Conservation (phyloP, 1,140 invertebrate species). For the Polypedilum pembai region DNA sequence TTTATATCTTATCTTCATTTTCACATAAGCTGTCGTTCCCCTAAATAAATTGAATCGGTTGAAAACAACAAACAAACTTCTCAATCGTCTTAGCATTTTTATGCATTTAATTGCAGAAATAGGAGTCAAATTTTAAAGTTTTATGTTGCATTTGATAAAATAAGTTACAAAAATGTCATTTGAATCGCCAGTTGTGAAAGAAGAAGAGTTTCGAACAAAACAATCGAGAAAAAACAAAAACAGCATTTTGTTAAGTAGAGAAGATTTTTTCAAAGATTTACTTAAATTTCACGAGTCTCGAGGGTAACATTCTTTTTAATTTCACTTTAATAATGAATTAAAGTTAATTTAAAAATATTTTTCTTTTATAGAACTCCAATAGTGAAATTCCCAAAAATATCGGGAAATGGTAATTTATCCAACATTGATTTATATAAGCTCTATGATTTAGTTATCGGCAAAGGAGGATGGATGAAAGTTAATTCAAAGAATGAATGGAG, state of each 20-base stretch:
- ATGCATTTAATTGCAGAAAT: background rate
- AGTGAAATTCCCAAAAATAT: slow-evolving; percentile 67
- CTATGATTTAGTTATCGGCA: slow-evolving; percentile 80
- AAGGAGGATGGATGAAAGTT: slow-evolving; percentile 90
- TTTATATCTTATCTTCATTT: too few relatives aligned
- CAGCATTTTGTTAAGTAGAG: slow-evolving; percentile 10
- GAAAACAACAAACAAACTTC: too few relatives aligned
- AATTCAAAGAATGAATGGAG: slow-evolving; percentile 73
- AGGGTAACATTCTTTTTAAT: slow-evolving; percentile 27
- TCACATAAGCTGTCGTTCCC: too few relatives aligned
- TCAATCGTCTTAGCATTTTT: background rate
- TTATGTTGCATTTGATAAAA: background rate
- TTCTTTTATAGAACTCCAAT: slow-evolving; percentile 59
- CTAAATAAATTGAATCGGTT: too few relatives aligned
- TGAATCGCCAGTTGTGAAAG: background rate
- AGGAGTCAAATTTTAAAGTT: background rate
- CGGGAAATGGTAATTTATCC: slow-evolving; percentile 52
- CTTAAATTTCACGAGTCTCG: slow-evolving; percentile 28
- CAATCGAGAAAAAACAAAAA: background rate
- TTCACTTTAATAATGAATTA: background rate
- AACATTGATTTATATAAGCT: slow-evolving; percentile 86
- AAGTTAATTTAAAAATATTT: background rate
- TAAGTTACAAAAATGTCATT: background rate
- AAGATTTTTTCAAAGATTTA: slow-evolving; percentile 27
- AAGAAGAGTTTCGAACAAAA: background rate